A percentile compares a stretch with the other conserved stretches of the same genome.
Conservation (phyloP, 2,113 vertebrate genomes). For the Lanius collurio region DNA sequence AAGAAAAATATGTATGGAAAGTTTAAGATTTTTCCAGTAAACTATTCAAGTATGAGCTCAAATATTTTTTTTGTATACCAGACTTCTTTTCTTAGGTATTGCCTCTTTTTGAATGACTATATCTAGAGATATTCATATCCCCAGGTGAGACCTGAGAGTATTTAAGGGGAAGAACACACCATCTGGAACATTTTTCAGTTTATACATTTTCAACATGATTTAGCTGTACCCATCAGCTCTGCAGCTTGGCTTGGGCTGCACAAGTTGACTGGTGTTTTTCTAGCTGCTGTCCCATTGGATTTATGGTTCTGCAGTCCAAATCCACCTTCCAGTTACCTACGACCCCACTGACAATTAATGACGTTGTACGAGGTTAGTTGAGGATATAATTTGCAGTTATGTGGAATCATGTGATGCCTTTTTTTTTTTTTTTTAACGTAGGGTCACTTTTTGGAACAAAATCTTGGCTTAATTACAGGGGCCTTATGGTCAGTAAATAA, state of each 20-base stretch:
- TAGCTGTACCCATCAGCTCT: background rate
- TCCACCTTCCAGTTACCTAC: background rate
- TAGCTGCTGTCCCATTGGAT: background rate
- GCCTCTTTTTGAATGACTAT: background rate
- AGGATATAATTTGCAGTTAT: background rate
- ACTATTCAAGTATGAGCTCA: background rate
- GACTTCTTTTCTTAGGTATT: background rate
- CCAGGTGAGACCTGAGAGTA: background rate
- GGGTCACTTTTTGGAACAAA: background rate
- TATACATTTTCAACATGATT: background rate
- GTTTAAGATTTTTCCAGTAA: background rate
- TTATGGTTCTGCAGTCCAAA: background rate
- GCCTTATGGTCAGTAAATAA: background rate
- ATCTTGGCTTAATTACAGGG: background rate
- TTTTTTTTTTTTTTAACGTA: background rate
- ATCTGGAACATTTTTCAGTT: background rate
- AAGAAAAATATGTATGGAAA: background rate
- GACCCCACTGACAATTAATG: background rate
- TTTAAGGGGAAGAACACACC: background rate
- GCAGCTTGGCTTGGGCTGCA: background rate
- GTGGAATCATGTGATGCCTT: background rate
- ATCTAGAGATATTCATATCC: background rate
- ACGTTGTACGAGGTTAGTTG: rapidly evolving
- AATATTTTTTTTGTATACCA: background rate
- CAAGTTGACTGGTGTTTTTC: background rate